Conservation (phyloP, 2,888 invertebrate genomes). For the Nemapogon koenigi region DNA sequence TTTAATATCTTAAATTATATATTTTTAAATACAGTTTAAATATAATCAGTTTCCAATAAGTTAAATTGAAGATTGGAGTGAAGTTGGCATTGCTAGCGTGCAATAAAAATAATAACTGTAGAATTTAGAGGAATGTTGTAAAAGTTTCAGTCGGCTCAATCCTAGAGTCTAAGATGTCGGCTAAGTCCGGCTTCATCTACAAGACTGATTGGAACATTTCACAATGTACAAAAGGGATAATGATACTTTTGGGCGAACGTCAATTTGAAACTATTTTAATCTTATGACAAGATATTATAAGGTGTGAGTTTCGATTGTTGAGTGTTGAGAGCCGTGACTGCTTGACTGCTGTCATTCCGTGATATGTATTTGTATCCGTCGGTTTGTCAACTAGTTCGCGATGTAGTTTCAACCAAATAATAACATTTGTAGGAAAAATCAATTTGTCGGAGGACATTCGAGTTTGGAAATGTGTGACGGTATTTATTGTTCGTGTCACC, state of each 20-base stretch:
- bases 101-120: conserved; percentile 53
- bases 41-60: not conserved
- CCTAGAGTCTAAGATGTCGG: not conserved
- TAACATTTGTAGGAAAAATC: too few species aligned
- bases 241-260: conserved; percentile 38
- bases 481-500: too few species aligned
- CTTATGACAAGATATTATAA: conserved; percentile 2
- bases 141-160: conserved; percentile 2
- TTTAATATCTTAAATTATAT: not conserved
- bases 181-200: conserved; percentile 24
- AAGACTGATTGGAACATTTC: conserved; percentile 58
- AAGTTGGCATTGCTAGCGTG: too few species aligned
- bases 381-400: too few species aligned
- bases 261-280: conserved; percentile 29
- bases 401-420: too few species aligned
- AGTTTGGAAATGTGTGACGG: too few species aligned
- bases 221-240: conserved; percentile 33
- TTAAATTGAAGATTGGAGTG: too few species aligned
- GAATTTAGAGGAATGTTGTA: conserved; percentile 31
- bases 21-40: not conserved
- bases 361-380: too few species aligned
- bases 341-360: too few species aligned
- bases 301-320: too few species aligned
- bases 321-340: too few species aligned
- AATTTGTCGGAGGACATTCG: too few species aligned